Evolutionary conservation across 2,797 vertebrate species (phyloP), one percentile per base, ranked within the genome.

Genomic region (Helicolenus hilgendorfi): DNA sequence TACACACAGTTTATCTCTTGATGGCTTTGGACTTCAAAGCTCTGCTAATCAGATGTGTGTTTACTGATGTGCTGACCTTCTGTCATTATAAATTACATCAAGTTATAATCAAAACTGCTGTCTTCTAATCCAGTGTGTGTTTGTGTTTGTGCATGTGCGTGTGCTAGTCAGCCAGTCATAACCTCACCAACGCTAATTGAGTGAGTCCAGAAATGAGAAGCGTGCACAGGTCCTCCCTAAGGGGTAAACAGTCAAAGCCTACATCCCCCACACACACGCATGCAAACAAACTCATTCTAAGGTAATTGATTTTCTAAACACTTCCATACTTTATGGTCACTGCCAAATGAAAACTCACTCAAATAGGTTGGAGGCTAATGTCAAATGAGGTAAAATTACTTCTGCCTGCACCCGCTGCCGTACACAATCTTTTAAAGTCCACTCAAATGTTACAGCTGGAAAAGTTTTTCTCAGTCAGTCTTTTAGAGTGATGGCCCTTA

Each of bases 181-280:
- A 92, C 86, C 90, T 91, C 89, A 81, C 49, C 81, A 90, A 80
- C 81, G 75, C 89, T 92, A 94, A 94, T 89, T 89, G 87, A 96
- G 90, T 79, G 90, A 94, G 77, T 87, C 86, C 88, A 87, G 89
- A 91, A 92, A 90, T 84, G 87, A 90, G 87, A 77, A 85, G 85
- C 14, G 2, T 86, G 87, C 75, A 76, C 91, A 93, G 92, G 92
- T 95, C 86, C 76, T 80, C 93, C 94, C 92, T 89, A 7, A 88
- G 92, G 94, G 89, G 83, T 93, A 96, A 95, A 95, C 94, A 95
- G 85, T 90, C 85, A 85, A 85, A 79, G 71, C 55, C 81, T 60
- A 26, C 87, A 89, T 27, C 77, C 77, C 85, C 77, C 89, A 71
- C 72, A 79, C 67, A 76, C 78, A 76, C 0, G 18, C 58, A 60